Evolutionary conservation across 2,797 vertebrate species (phyloP).

Genomic region (Sebastes steindachneri): DNA sequence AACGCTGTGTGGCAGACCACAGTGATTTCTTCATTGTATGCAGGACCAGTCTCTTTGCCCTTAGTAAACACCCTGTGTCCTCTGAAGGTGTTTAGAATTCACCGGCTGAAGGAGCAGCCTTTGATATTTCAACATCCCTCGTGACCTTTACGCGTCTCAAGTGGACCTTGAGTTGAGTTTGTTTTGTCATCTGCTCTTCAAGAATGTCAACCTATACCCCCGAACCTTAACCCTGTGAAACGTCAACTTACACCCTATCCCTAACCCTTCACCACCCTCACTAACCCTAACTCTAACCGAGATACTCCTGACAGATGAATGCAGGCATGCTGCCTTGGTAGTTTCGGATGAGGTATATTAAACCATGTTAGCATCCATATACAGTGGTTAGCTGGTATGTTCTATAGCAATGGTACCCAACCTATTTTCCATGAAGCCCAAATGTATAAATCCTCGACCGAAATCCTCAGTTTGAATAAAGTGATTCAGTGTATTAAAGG

Average conservation of each 20-base stretch:
- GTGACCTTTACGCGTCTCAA: conserved; percentile 39
- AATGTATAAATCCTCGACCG: too few relatives aligned
- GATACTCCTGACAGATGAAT: not conserved
- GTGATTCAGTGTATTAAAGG: too few relatives aligned
- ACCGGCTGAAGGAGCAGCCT: not conserved
- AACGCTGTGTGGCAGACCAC: not conserved
- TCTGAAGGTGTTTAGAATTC: conserved; percentile 40
- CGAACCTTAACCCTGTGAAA: not conserved
- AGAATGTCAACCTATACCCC: not conserved
- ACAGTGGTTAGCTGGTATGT: not conserved
- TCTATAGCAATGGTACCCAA: too few relatives aligned
- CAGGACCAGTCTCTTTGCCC: not conserved
- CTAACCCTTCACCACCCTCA: not conserved
- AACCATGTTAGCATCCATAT: not conserved
- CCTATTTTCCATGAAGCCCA: too few relatives aligned
- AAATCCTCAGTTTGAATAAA: too few relatives aligned
- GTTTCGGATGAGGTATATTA: not conserved
- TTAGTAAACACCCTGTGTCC: conserved; percentile 16
- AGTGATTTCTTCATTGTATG: not conserved
- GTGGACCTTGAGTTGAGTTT: not conserved
- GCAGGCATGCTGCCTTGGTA: not conserved
- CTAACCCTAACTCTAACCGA: not conserved
- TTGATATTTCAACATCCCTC: conserved; percentile 45
- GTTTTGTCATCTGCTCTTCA: not conserved
- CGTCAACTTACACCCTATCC: not conserved